phyloP scores from a whole-genome alignment of 2,888 invertebrate species.

The Rotaria macrura region DNA sequence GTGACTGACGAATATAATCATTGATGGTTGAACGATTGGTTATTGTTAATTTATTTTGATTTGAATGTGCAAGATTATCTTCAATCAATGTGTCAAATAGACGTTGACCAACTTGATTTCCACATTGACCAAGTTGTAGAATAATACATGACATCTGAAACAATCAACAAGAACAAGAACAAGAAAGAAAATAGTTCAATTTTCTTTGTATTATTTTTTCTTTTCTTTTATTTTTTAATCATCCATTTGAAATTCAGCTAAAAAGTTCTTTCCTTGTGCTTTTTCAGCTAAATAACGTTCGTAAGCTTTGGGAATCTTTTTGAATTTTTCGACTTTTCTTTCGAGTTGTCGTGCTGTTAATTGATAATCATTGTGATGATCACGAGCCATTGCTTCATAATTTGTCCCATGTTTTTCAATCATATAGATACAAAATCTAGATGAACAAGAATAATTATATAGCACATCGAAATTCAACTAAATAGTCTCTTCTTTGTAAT shows the following conservation, averaged over 20 bases:
- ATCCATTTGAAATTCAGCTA: conserved; percentile 27
- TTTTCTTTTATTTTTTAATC: not conserved
- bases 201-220: not conserved
- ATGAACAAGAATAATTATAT: no score
- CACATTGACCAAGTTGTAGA: conserved; percentile 50
- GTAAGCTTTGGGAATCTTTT: conserved; percentile 24
- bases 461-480: no score
- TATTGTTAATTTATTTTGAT: conserved; percentile 37
- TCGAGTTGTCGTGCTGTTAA: conserved; percentile 28
- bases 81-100: conserved; percentile 36
- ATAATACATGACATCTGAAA: conserved; percentile 30
- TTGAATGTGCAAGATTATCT: conserved; percentile 26
- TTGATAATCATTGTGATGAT: conserved; percentile 33
- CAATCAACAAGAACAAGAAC: not conserved
- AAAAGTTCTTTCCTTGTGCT: conserved; percentile 25
- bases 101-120: conserved; percentile 49
- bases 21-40: conserved; percentile 38
- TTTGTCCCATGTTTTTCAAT: conserved; percentile 33
- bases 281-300: conserved; percentile 31
- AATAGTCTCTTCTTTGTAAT: no score
- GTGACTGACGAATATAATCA: conserved; percentile 36
- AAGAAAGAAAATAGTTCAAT: not conserved
- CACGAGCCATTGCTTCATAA: conserved; percentile 32
- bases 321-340: conserved; percentile 27
- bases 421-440: conserved; percentile 32